Evolutionary conservation across 2,888 invertebrate species (phyloP).

Genomic region (Stenodema calcarata): DNA sequence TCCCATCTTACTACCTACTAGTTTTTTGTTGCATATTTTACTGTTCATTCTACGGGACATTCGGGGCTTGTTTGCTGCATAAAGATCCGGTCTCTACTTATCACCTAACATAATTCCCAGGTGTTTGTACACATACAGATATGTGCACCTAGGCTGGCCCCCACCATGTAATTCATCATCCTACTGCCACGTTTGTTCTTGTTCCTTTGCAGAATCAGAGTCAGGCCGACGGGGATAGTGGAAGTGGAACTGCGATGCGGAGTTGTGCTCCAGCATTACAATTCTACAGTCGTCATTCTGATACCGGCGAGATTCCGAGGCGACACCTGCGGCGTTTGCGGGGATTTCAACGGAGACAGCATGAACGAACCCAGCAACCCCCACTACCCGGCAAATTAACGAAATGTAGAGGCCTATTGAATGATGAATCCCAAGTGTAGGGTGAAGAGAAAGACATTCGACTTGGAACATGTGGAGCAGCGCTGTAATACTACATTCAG

Average conservation of each 20-base stretch:
- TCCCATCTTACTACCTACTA: too few species aligned
- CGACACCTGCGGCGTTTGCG: constrained; percentile 59
- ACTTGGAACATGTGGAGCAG: not conserved
- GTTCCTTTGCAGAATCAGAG: constrained; percentile 58
- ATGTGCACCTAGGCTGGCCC: too few species aligned
- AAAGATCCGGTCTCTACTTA: too few species aligned
- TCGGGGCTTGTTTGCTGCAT: too few species aligned
- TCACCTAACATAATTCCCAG: too few species aligned
- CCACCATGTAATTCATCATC: too few species aligned
- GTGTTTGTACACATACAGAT: too few species aligned
- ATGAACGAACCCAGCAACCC: constrained; percentile 55
- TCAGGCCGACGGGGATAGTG: constrained; percentile 56
- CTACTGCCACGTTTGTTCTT: too few species aligned
- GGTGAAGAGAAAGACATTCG: not conserved
- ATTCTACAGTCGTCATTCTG: constrained; percentile 58
- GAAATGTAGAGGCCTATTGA: not conserved
- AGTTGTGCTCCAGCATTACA: constrained; percentile 58
- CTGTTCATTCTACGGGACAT: too few species aligned
- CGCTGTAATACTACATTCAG: not conserved
- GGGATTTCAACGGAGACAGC: constrained; percentile 59
- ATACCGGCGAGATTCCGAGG: constrained; percentile 58
- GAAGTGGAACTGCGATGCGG: constrained; percentile 58
- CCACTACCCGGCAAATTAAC: not conserved
- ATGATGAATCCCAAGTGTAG: not conserved
- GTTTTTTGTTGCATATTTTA: too few species aligned